These are phyloP conservation scores for Caretta caretta DNA, from an alignment of 2,113 vertebrate genomes.

Conservation along the genomic window DNA sequence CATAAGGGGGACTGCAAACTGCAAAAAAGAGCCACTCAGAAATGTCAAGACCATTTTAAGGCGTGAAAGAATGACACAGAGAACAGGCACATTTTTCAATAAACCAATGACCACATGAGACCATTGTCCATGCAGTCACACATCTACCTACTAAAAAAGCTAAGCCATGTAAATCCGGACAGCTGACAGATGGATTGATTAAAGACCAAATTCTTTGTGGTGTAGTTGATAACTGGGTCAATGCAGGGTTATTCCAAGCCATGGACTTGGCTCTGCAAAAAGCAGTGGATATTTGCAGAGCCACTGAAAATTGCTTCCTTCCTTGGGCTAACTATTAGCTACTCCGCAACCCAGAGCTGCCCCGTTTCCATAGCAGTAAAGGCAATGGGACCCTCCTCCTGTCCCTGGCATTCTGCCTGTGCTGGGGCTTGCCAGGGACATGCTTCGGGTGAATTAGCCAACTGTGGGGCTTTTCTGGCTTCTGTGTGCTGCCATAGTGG, in stretches of 20 bases:
- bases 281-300: neutral
- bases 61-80: neutral
- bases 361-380: neutral
- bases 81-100: neutral
- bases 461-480: neutral
- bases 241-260: neutral
- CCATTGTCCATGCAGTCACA: rapidly evolving
- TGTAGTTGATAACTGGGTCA: neutral
- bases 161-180: neutral
- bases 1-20: neutral
- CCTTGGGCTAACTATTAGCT: neutral
- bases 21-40: neutral
- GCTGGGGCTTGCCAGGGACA: neutral
- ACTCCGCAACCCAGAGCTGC: neutral
- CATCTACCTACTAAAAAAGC: neutral
- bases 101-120: neutral
- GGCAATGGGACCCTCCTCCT: rapidly evolving
- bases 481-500: neutral
- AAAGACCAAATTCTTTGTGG: neutral
- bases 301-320: neutral
- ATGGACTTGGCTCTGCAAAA: neutral
- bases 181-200: neutral
- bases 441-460: neutral
- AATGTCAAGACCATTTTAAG: neutral
- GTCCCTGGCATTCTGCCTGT: neutral